These are phyloP conservation scores for Musca vetustissima DNA, from an alignment of 1,140 invertebrate species.

Conservation along the genomic window DNA sequence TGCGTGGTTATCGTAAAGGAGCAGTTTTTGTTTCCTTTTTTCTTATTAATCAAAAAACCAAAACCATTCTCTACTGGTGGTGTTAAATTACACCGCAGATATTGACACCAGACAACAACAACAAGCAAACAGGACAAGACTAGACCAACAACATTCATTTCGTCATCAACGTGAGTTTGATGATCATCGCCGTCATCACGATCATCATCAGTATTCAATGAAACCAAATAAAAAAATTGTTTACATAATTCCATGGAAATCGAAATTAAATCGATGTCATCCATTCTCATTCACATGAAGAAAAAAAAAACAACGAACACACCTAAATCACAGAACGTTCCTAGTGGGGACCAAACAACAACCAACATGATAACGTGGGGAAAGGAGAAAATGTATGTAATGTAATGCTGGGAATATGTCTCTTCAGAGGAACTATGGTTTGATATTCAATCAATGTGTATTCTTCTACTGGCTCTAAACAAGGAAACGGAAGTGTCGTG, in stretches of 20 bases:
- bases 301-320: too few species aligned
- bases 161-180: not conserved
- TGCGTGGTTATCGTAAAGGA: too few species aligned
- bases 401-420: not conserved
- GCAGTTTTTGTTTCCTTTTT: too few species aligned
- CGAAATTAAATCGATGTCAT: conserved; percentile 13
- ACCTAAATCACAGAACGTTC: too few species aligned
- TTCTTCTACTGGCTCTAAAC: too few species aligned
- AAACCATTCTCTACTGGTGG: too few species aligned
- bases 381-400: not conserved
- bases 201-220: too few species aligned
- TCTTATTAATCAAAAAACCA: too few species aligned
- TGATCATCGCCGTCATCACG: not conserved
- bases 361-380: too few species aligned
- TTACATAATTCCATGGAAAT: conserved; percentile 12
- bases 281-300: not conserved
- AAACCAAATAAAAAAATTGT: not conserved
- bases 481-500: conserved; percentile 10
- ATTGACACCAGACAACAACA: not conserved
- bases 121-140: not conserved
- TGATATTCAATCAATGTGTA: too few species aligned
- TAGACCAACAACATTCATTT: not conserved
- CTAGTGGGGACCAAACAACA: too few species aligned
- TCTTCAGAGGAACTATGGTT: not conserved
- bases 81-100: too few species aligned